Percentiles rank a stretch among this genome's conserved stretches.
These are phyloP conservation scores for Sanderia malayensis DNA, from an alignment of 30 jellyfish, hydroid and myxozoan genomes.

Conservation along the genomic window DNA sequence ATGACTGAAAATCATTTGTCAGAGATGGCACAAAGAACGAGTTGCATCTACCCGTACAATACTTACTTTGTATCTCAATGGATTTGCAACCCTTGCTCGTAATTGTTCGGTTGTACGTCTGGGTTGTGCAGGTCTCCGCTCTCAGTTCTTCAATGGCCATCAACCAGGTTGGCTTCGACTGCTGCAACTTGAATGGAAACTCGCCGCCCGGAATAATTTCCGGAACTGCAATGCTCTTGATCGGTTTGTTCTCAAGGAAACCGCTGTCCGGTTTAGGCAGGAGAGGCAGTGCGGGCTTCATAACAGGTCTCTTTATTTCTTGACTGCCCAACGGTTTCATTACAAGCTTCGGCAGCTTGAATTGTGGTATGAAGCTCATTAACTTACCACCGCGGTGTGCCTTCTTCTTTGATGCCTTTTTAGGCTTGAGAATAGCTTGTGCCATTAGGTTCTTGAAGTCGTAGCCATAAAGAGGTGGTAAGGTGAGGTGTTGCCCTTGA, in stretches of 20 bases:
- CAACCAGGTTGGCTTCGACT: conserved; percentile 32
- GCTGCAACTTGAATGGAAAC: background rate
- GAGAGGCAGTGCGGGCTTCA: background rate
- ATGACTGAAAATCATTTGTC: conserved; percentile 47
- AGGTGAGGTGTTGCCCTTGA: background rate
- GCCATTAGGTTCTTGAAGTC: background rate
- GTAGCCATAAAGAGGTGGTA: background rate
- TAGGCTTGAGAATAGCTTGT: background rate
- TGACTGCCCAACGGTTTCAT: background rate
- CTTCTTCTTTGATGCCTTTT: background rate
- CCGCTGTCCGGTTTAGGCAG: background rate
- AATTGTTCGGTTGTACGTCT: conserved; percentile 26
- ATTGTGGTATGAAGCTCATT: background rate
- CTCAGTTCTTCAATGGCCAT: conserved; percentile 34
- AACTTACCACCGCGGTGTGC: background rate
- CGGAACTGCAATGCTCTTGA: background rate
- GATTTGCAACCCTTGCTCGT: conserved; percentile 65
- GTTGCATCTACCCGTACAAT: conserved; percentile 64
- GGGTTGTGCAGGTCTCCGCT: conserved; percentile 39
- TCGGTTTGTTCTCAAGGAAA: background rate
- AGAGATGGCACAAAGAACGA: conserved; percentile 55
- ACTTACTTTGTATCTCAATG: conserved; percentile 13
- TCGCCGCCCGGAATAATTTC: background rate
- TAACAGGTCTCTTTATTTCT: background rate
- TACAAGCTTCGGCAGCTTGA: background rate